Conservation (phyloP, 2,113 vertebrate species). For the Larimichthys crocea region DNA sequence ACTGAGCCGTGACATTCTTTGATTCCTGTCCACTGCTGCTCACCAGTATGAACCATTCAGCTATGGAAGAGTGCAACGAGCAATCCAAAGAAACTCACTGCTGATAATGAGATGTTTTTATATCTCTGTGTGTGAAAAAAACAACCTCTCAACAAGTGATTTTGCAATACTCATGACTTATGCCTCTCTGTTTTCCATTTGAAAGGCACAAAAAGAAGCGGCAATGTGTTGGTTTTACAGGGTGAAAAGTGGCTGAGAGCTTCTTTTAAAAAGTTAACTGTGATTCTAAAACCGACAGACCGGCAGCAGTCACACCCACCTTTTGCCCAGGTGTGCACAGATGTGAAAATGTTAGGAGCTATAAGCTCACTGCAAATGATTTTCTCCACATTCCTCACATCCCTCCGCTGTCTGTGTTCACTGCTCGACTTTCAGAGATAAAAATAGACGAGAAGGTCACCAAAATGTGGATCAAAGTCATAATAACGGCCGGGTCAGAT, state of each 20-base stretch:
- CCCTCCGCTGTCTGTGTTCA: conserved; percentile 18
- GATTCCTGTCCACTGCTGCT: conserved; percentile 53
- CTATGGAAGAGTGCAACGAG: background rate
- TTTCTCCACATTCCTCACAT: conserved; percentile 58
- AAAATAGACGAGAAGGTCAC: background rate
- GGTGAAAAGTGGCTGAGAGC: background rate
- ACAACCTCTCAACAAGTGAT: background rate
- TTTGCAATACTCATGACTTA: background rate
- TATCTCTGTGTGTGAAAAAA: background rate
- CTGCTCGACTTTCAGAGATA: conserved; percentile 5
- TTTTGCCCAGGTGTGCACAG: conserved; percentile 27
- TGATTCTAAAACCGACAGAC: background rate
- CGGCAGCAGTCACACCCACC: background rate
- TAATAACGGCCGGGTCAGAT: background rate
- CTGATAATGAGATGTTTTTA: conserved; percentile 2
- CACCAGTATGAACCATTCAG: conserved; percentile 25
- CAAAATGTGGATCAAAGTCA: background rate
- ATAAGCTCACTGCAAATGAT: conserved; percentile 29
- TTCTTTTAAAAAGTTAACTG: background rate
- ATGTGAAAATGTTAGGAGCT: conserved; percentile 33
- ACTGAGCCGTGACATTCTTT: conserved; percentile 64
- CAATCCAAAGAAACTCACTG: background rate
- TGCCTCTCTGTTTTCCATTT: background rate
- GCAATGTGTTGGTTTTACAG: background rate
- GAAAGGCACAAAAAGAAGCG: background rate